phyloP scores from a whole-genome alignment of 2,797 vertebrate species.

The Hippocampus kuda region DNA sequence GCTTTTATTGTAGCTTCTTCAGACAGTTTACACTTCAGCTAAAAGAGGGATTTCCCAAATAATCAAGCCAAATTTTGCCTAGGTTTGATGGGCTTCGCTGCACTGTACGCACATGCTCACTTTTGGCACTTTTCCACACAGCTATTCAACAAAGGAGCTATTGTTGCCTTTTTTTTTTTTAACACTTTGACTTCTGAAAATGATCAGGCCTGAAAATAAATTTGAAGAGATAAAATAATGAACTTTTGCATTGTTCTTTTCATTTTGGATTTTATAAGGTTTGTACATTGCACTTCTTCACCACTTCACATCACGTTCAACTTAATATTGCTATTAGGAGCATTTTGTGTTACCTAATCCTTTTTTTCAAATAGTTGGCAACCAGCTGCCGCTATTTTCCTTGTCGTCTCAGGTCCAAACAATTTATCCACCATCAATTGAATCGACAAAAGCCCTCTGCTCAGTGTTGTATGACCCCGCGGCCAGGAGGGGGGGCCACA shows the following conservation, averaged over 20 bases:
- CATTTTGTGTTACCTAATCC: neutral
- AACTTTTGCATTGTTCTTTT: neutral
- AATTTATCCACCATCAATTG: neutral
- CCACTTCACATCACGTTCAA: neutral
- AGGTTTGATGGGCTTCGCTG: too few species aligned
- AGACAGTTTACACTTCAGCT: too few species aligned
- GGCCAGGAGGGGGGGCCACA: slow-evolving; percentile 68
- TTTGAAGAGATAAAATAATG: neutral
- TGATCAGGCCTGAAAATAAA: neutral
- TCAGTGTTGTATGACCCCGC: slow-evolving; percentile 38
- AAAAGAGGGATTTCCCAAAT: neutral
- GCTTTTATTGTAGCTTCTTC: neutral
- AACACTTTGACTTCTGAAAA: neutral
- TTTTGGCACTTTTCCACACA: neutral
- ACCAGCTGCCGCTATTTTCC: neutral
- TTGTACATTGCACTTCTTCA: neutral
- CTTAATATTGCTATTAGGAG: neutral
- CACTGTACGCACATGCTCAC: too few species aligned
- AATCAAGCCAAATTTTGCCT: neutral
- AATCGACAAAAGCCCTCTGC: neutral
- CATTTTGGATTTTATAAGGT: neutral
- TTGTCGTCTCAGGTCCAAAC: neutral
- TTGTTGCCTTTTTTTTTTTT: neutral
- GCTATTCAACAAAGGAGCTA: neutral
- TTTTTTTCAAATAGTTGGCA: neutral